Base-by-base conservation (phyloP, 2,888 invertebrate species). In the Caenorhabditis sp. region DNA sequence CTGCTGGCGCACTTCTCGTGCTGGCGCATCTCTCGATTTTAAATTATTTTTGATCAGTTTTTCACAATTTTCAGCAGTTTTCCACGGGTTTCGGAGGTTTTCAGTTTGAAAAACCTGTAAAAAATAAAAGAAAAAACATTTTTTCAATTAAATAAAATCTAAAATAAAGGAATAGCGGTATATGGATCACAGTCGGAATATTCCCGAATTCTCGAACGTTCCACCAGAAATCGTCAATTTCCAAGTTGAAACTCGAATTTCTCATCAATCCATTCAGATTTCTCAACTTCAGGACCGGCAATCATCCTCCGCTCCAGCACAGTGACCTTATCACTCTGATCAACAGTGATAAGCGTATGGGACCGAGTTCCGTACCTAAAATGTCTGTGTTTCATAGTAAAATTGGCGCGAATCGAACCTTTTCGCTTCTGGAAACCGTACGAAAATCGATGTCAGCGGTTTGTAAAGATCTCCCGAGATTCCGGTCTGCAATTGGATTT, bases 341-440 rank as follows among this genome's bases (percentile, higher is more conserved):
- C 87, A 6, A 89, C 82, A 9, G 86, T 32, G 9, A 87, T 72
- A 1, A 89, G 64, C 15, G 84, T 85, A 55, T 88, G 87, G 5
- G 82, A 80, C 9, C 86, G 77, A 2, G 84, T 85, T 15, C 85
- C 85, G 60, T 85, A 85, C 50, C 82, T 69, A 40, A 32, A 71
- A 53, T n/a, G n/a, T n/a, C n/a, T n/a, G n/a, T n/a, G n/a, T n/a
- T n/a, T n/a, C n/a, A n/a, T n/a, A n/a, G n/a, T n/a, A n/a, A n/a
- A n/a, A n/a, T n/a, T n/a, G n/a, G n/a, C n/a, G n/a, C n/a, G 5
- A 47, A 55, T 9, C 71, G 37, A 56, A 56, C 76, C 76, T 35
- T 53, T 56, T 71, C 44, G 15, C 71, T 28, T 69, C 72, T 5
- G 78, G 83, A 26, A 79, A 82, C 26, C 82, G n/a, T 2, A 88